Percentiles rank a stretch among this genome's conserved stretches.
These are phyloP conservation scores for Hycleus phaleratus DNA, from an alignment of 1,140 invertebrate genomes.

Conservation along the genomic window DNA sequence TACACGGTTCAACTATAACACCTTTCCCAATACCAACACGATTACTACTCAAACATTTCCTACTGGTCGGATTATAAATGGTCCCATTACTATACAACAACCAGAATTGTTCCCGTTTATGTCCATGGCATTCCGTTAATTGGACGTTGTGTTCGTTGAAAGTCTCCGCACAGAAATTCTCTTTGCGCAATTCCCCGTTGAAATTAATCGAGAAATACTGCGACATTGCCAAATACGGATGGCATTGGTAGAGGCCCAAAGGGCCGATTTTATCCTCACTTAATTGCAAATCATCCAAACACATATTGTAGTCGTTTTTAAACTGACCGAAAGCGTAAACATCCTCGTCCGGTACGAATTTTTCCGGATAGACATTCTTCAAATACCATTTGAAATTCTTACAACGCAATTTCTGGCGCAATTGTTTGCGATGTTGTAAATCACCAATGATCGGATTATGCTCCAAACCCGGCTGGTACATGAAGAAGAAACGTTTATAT, in stretches of 20 bases:
- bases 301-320: slow-evolving; percentile 50
- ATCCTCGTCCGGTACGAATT: slow-evolving; percentile 80
- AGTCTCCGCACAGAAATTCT: slow-evolving; percentile 61
- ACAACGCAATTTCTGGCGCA: slow-evolving; percentile 67
- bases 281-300: slow-evolving; percentile 72
- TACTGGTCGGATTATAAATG: slow-evolving; percentile 31
- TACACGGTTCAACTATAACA: slow-evolving; percentile 32
- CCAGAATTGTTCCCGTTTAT: slow-evolving; percentile 53
- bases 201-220: slow-evolving; percentile 68
- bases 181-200: slow-evolving; percentile 63
- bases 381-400: slow-evolving; percentile 77
- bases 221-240: slow-evolving; percentile 54
- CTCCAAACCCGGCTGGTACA: slow-evolving; percentile 35
- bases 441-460: slow-evolving; percentile 56
- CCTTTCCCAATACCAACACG: slow-evolving; percentile 35
- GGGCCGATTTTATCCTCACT: slow-evolving; percentile 61
- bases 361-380: slow-evolving; percentile 73
- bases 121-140: slow-evolving; percentile 48
- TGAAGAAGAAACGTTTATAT: slow-evolving; percentile 48
- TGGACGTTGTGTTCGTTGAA: slow-evolving; percentile 40
- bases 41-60: slow-evolving; percentile 36
- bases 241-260: slow-evolving; percentile 69
- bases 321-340: slow-evolving; percentile 62
- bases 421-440: slow-evolving; percentile 58
- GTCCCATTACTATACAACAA: slow-evolving; percentile 36